Evolutionary conservation across 2,113 vertebrate species (phyloP).

Genomic region (Tenrec ecaudatus): DNA sequence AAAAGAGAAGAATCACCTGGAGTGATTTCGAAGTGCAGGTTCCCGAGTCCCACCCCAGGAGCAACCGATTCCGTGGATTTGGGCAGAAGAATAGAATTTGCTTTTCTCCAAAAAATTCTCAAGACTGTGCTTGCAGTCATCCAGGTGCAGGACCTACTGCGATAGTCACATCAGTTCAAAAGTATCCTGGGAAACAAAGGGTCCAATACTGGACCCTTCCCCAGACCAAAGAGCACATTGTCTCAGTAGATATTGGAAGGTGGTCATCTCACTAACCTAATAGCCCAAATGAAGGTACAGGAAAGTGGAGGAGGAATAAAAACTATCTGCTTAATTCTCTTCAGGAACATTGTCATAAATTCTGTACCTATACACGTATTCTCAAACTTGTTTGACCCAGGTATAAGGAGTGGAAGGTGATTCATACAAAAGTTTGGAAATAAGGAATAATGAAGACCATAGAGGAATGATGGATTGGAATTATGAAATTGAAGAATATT

Average conservation of each 20-base stretch:
- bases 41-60: background rate
- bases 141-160: background rate
- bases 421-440: no score
- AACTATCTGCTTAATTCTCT: background rate
- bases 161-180: background rate
- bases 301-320: background rate
- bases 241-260: background rate
- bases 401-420: background rate
- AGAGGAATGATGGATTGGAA: no score
- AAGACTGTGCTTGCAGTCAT: background rate
- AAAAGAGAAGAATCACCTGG: background rate
- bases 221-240: background rate
- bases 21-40: background rate
- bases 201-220: no score
- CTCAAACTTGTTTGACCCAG: background rate
- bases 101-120: background rate
- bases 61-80: no score
- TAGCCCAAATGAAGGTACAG: background rate
- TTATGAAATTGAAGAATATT: no score
- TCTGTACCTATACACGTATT: background rate
- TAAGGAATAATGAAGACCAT: no score
- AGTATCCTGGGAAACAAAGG: background rate
- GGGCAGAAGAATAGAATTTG: background rate
- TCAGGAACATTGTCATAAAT: background rate
- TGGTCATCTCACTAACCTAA: background rate